phyloP scores from a whole-genome alignment of 1,140 invertebrate species.

The Aphidius gifuensis region DNA sequence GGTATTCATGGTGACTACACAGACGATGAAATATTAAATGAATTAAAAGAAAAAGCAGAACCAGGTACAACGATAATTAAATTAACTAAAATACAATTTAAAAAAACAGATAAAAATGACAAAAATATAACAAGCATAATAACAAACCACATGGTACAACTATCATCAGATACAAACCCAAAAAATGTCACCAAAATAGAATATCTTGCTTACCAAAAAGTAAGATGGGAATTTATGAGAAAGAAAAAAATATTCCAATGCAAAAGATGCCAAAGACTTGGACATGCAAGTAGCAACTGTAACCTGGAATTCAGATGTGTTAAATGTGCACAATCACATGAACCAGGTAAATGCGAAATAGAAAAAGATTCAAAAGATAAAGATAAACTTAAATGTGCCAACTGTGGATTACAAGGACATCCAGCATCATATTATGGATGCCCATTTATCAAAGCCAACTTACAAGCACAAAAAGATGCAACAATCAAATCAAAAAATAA shows the following conservation, averaged over 20 bases:
- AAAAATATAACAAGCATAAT: too few species aligned
- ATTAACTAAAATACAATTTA: too few species aligned
- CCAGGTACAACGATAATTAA: too few species aligned
- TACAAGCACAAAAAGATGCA: neutral
- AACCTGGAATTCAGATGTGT: conserved; percentile 4
- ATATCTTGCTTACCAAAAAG: neutral
- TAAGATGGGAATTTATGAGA: conserved; percentile 7
- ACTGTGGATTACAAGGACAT: conserved; percentile 13
- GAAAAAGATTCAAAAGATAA: neutral
- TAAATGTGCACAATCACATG: conserved; percentile 17
- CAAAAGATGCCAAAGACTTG: conserved; percentile 16
- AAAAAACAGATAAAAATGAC: too few species aligned
- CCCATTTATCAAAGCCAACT: conserved; percentile 9
- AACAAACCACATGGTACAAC: neutral
- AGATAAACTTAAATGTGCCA: conserved; percentile 10
- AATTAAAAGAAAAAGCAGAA: too few species aligned
- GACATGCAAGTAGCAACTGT: conserved; percentile 11
- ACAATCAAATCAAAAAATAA: neutral
- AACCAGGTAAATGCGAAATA: conserved; percentile 1
- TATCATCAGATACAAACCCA: neutral
- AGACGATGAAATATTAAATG: too few species aligned
- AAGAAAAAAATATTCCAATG: conserved; percentile 15
- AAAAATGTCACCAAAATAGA: conserved; percentile 10
- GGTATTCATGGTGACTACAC: too few species aligned
- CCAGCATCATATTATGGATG: conserved; percentile 18